Evolutionary conservation across 2,888 invertebrate species (phyloP), one percentile per base, ranked within the genome.

Genomic region (Lasioglossum vierecki): DNA sequence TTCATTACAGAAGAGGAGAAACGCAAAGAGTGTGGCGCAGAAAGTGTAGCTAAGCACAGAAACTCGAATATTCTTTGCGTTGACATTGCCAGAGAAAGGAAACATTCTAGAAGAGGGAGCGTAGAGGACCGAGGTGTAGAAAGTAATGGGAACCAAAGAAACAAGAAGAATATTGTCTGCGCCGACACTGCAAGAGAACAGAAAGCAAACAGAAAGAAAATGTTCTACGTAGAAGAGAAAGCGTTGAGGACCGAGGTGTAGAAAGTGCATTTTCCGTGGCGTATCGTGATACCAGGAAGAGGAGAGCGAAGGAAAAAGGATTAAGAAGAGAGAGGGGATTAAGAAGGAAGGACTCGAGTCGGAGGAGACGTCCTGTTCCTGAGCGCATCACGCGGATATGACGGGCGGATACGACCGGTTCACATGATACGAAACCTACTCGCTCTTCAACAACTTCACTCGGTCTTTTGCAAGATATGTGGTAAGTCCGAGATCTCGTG

Each of bases 321-420:
- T 73, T 72, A 46, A 13, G 4, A 35, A 35, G 35, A 35, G 35
- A 35, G 35, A 35, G 63, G 18, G 30, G 60, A 49, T 49, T 70
- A 63, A 70, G 5, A 39, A 75, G 74, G 60, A 75, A 35, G 39
- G 26, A 49, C 57, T 60, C n/a, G 66, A 60, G 74, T 13, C 49
- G 22, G 18, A 49, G 22, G 22, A 22, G 2, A 78, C 71, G 74
- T 22, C 15, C 41, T 73, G 84, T 44, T 57, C 71, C 83, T 83
- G 87, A 88, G 84, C 80, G 86, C 87, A 87, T 88, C 80, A 86
- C 84, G 85, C 89, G 91, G 93, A 91, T 91, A 93, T 93, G 93
- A 92, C 91, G 90, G 91, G 92, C 90, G 92, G 92, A 92, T 92
- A 91, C 91, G 89, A 91, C 91, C 91, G 92, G 89, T 87, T 92